Evolutionary conservation across 2,888 invertebrate genomes (phyloP).

Genomic region (Cabera pusaria): DNA sequence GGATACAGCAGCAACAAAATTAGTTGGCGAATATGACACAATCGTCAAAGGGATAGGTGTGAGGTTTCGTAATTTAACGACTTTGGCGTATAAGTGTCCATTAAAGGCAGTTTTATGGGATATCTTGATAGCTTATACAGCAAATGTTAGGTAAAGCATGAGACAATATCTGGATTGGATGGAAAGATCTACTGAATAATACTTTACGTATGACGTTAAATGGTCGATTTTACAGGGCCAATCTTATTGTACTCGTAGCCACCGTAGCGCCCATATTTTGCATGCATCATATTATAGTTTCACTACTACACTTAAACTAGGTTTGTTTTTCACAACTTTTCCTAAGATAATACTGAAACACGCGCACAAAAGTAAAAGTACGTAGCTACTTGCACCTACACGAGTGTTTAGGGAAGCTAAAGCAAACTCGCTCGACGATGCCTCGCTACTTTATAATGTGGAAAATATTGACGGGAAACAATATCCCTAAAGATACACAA

Average conservation of each 20-base stretch:
- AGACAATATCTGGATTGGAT: too few species aligned
- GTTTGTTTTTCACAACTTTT: too few species aligned
- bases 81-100: slow-evolving; percentile 52
- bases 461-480: slow-evolving; percentile 45
- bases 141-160: slow-evolving; percentile 23
- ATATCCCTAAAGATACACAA: slow-evolving; percentile 40
- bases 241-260: too few species aligned
- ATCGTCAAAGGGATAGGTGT: slow-evolving; percentile 31
- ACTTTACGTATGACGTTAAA: slow-evolving; percentile 19
- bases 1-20: slow-evolving; percentile 30
- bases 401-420: slow-evolving; percentile 13
- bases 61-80: slow-evolving; percentile 48
- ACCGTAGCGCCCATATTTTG: too few species aligned
- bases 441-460: slow-evolving; percentile 42
- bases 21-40: slow-evolving; percentile 27
- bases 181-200: too few species aligned
- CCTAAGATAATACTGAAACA: too few species aligned
- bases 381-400: background rate
- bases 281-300: too few species aligned
- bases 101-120: slow-evolving; percentile 57
- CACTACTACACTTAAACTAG: too few species aligned
- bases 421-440: slow-evolving; percentile 16
- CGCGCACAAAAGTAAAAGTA: background rate
- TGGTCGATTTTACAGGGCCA: slow-evolving; percentile 10
- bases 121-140: slow-evolving; percentile 30